phyloP scores from a whole-genome alignment of 2,797 vertebrate genomes.

The Geotrypetes seraphini region DNA sequence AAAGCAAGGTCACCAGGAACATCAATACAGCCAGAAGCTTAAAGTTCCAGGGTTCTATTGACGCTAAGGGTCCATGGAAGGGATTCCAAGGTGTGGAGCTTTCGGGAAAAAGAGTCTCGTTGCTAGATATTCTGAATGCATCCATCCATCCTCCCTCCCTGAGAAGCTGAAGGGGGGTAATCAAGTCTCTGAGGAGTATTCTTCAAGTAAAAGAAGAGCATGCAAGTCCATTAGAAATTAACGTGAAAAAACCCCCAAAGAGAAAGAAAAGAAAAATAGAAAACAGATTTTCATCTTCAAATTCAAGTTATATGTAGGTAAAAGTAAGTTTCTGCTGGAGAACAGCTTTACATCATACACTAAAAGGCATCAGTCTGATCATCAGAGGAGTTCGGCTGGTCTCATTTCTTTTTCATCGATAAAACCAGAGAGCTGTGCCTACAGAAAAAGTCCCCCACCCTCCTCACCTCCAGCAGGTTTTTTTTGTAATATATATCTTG shows the following conservation, averaged over 20 bases:
- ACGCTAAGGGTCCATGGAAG: constrained; percentile 52
- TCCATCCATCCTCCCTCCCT: constrained; percentile 43
- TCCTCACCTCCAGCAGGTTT: not conserved
- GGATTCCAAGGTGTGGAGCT: constrained; percentile 42
- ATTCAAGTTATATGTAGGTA: not conserved
- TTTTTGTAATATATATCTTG: not conserved
- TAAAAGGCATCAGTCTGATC: not conserved
- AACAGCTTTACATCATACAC: not conserved
- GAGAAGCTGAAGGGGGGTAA: not conserved
- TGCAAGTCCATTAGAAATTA: not conserved
- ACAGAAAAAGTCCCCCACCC: not conserved
- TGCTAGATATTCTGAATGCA: constrained; percentile 41
- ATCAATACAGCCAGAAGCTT: constrained; percentile 71
- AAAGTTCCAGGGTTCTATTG: constrained; percentile 77
- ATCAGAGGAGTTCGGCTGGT: not conserved
- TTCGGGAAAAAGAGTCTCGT: constrained; percentile 33
- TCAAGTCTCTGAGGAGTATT: not conserved
- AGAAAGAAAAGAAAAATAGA: no score
- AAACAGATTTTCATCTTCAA: not conserved
- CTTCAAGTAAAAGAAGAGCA: not conserved
- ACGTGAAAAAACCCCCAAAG: not conserved
- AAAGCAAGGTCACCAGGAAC: constrained; percentile 72
- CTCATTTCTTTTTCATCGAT: not conserved
- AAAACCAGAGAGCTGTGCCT: not conserved
- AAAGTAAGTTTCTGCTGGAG: not conserved